These are phyloP conservation scores for Natrix natrix DNA, from an alignment of 2,797 vertebrate genomes.

Conservation along the genomic window DNA sequence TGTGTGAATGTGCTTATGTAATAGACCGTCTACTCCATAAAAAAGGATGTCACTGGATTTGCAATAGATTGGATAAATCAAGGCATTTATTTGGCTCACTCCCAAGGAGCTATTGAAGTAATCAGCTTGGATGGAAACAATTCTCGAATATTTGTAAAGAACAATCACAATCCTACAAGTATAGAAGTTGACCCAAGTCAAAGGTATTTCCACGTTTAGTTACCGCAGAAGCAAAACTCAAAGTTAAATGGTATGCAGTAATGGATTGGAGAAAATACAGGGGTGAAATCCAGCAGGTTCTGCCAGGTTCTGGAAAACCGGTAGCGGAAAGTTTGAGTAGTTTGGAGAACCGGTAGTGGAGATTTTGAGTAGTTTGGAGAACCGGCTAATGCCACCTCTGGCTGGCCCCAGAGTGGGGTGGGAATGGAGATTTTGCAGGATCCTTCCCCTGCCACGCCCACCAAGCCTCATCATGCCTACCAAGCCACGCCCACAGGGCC, in stretches of 20 bases:
- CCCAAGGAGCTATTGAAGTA: constrained; percentile 80
- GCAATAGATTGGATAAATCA: constrained; percentile 89
- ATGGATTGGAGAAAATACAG: neutral
- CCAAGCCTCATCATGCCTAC: too few relatives aligned
- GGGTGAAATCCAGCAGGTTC: too few relatives aligned
- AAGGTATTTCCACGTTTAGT: constrained; percentile 76
- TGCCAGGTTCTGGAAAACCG: too few relatives aligned
- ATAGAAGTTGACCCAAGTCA: constrained; percentile 80
- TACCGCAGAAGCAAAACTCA: neutral
- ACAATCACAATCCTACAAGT: constrained; percentile 75
- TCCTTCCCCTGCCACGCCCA: too few relatives aligned
- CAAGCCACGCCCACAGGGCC: too few relatives aligned
- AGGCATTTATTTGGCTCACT: constrained; percentile 81
- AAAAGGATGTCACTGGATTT: constrained; percentile 84
- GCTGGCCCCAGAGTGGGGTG: too few relatives aligned
- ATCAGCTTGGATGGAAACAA: constrained; percentile 81
- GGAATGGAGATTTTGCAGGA: too few relatives aligned
- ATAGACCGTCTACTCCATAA: constrained; percentile 80
- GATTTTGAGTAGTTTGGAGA: too few relatives aligned
- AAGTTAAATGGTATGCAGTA: neutral
- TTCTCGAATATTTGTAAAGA: constrained; percentile 74
- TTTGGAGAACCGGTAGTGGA: too few relatives aligned
- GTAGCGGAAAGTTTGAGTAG: too few relatives aligned
- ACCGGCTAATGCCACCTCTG: too few relatives aligned
- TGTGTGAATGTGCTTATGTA: constrained; percentile 14